These are phyloP conservation scores for Salminus brasiliensis DNA, from an alignment of 2,113 vertebrate species.

Conservation along the genomic window DNA sequence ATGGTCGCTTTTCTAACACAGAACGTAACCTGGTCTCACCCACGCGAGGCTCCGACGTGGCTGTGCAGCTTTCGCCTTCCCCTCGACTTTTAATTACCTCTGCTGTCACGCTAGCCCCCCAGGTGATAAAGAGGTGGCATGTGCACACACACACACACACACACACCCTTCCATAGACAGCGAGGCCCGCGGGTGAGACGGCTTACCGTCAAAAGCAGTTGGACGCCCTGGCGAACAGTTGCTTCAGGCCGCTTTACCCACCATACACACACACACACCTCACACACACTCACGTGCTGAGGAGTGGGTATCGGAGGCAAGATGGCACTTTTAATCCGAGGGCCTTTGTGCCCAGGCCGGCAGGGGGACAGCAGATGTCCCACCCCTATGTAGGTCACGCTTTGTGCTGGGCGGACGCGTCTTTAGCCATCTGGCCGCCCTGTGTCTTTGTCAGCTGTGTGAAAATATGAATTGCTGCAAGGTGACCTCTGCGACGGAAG, in stretches of 20 bases:
- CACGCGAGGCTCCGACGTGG: conserved; percentile 23
- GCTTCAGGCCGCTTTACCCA: conserved; percentile 22
- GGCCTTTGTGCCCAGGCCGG: conserved; percentile 57
- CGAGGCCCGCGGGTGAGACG: conserved; percentile 10
- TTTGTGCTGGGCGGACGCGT: conserved; percentile 60
- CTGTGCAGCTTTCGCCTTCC: conserved; percentile 27
- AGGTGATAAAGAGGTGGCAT: conserved; percentile 54
- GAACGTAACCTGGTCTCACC: not conserved
- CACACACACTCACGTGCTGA: conserved; percentile 46
- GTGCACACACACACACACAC: not conserved
- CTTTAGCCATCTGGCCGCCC: conserved; percentile 86
- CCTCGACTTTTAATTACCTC: conserved; percentile 52
- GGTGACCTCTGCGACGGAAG: conserved; percentile 72
- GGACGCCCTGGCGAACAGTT: conserved; percentile 37
- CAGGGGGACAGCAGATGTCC: conserved; percentile 75
- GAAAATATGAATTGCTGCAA: conserved; percentile 71
- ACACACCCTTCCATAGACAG: conserved; percentile 14
- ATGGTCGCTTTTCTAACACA: not conserved
- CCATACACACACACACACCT: conserved; percentile 46
- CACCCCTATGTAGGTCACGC: conserved; percentile 79
- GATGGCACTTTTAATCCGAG: conserved; percentile 72
- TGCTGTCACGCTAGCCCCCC: conserved; percentile 43
- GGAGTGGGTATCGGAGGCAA: conserved; percentile 40
- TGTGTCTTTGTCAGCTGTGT: conserved; percentile 79
- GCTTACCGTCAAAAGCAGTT: conserved; percentile 27